Base-by-base conservation (phyloP, 2,113 vertebrate genomes). In the Coreoperca whiteheadi region DNA sequence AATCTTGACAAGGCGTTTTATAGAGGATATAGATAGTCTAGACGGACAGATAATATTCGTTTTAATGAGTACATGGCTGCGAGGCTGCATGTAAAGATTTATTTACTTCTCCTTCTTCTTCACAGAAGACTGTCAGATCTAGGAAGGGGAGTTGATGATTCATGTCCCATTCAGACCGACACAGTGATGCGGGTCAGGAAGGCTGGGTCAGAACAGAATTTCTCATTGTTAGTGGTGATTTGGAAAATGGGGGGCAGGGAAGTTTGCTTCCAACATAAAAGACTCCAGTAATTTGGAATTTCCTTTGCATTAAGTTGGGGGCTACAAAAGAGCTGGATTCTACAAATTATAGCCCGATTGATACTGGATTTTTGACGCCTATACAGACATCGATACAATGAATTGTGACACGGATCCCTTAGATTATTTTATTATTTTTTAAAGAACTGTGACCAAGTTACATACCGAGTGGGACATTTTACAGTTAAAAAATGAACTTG, bases 101-200 rank as follows among this genome's bases (percentile, higher is more conserved):
- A 56, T 76, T 74, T 54, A 68, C 56, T 46, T 74, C 54, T 37
- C 30, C 16, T 20, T 75, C 16, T 20, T 75, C 34, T 21, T 50
- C 25, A n/a, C 57, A 48, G 63, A 60, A 39, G 59, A n/a, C 66
- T 20, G 71, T 28, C 60, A 64, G 51, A 39, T 37, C 20, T 14
- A n/a, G 51, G 48, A 76, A 74, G 14, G 23, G 34, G 48, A 81
- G n/a, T 20, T 56, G 81, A 74, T 82, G 89, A 86, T 56, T 91
- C 79, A 78, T 46, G 32, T 0, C 10, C 0, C 37, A 74, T 61
- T 79, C 60, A 81, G 69, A 59, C 37, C 15, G 39, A 50, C 56
- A 59, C 41, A 11, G 15, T 71, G 84, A 77, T 20, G 43, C 11
- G 15, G 56, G 43, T 80, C 68, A 50, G 32, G 32, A 34, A 34